A percentile compares a stretch with the other conserved stretches of the same genome.
These are phyloP conservation scores for Tetragnatha versicolor DNA, from an alignment of 1,140 invertebrate genomes.

Conservation along the genomic window DNA sequence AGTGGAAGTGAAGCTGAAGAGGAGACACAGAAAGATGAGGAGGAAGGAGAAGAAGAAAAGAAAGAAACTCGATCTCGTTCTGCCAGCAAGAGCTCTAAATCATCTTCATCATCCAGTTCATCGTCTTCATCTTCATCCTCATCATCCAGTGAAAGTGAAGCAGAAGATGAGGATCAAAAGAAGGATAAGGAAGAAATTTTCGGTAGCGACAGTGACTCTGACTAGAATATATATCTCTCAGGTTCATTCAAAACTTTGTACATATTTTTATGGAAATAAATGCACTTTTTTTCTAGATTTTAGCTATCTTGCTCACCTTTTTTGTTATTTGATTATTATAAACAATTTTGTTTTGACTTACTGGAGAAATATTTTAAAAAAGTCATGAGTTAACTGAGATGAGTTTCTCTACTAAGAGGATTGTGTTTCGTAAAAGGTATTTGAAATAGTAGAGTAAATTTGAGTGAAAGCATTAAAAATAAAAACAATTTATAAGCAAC, in stretches of 20 bases:
- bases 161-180: conserved; percentile 58
- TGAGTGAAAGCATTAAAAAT: too few species aligned
- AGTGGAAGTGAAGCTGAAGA: conserved; percentile 29
- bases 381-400: too few species aligned
- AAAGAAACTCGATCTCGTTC: conserved; percentile 59
- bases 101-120: conserved; percentile 38
- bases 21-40: conserved; percentile 59
- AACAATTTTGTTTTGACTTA: too few species aligned
- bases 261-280: conserved; percentile 7
- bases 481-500: too few species aligned
- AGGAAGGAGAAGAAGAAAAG: conserved; percentile 49
- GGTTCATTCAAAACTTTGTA: background rate
- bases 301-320: too few species aligned
- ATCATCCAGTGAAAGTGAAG: conserved; percentile 57
- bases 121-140: conserved; percentile 48
- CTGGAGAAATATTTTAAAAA: too few species aligned
- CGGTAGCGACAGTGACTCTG: conserved; percentile 61
- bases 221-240: background rate
- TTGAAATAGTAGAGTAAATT: too few species aligned
- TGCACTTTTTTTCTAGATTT: too few species aligned
- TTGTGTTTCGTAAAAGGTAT: too few species aligned
- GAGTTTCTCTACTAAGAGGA: too few species aligned
- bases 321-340: too few species aligned
- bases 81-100: conserved; percentile 1
- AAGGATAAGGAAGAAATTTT: conserved; percentile 66